Evolutionary conservation across 2,797 vertebrate genomes (phyloP), one percentile per base, ranked within the genome.

Genomic region (Parauchenoglanis ngamensis): DNA sequence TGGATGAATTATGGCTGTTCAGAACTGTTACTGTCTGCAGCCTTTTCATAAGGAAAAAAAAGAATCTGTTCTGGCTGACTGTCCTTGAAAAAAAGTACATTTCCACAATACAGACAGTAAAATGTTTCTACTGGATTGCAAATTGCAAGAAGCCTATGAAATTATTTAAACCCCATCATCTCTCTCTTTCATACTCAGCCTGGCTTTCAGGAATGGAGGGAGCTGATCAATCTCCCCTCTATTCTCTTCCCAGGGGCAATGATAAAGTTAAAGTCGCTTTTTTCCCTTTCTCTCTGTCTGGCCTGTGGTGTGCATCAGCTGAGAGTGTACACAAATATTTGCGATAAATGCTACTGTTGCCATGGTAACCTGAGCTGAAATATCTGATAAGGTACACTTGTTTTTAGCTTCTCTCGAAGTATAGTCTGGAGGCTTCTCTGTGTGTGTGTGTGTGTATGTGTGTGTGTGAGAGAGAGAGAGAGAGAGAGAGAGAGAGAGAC

Each of bases 291-390:
- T 78, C 83, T 87, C 83, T 65, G 57, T 70, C 75, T 87, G 63
- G 85, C 85, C 84, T 85, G 83, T 31, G 80, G 85, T 77, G 67
- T 79, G 86, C 82, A 87, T 77, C 84, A 86, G 79, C 84, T 83
- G 89, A 84, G 86, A 85, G 88, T 57, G 83, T 90, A 88, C 63
- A 87, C 80, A 89, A 21, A 81, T 94, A 93, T 95, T 95, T 94
- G 90, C 88, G 89, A 85, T 92, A 92, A 95, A 94, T 95, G 91
- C 91, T 93, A 93, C 90, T 84, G 92, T 94, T 92, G 90, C 90
- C 93, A 94, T 95, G 92, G 94, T 91, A 95, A 95, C 95, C 88
- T 83, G 84, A 90, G 86, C 89, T 94, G 94, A 92, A 94, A 93
- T 94, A 89, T 94, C 88, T 94, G 93, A 95, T 94, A 92, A 90